Conservation (phyloP, 2,888 invertebrate genomes). For the Pseudeuparius sepicola region DNA sequence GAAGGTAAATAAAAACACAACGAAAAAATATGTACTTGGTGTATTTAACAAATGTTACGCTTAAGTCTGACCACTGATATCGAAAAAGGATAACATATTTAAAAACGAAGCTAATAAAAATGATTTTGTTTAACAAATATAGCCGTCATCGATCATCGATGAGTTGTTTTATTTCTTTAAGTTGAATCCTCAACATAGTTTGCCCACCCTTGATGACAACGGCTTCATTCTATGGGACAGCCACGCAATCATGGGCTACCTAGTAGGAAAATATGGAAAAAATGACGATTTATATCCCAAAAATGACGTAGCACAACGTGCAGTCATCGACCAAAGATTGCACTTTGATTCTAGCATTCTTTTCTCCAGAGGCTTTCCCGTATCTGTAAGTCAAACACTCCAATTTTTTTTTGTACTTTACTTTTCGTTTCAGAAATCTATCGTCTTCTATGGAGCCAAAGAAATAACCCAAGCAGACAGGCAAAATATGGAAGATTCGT, state of each 20-base stretch:
- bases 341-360: slow-evolving; percentile 44
- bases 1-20: slow-evolving; percentile 38
- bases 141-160: no score
- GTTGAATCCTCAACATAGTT: slow-evolving; percentile 47
- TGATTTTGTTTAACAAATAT: no score
- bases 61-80: no score
- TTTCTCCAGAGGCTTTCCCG: slow-evolving; percentile 32
- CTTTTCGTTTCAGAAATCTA: slow-evolving; percentile 1
- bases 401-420: slow-evolving; percentile 32
- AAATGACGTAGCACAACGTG: slow-evolving; percentile 39
- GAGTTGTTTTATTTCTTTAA: slow-evolving; percentile 30
- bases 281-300: slow-evolving; percentile 45
- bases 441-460: slow-evolving; percentile 28
- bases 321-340: slow-evolving; percentile 43
- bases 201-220: slow-evolving; percentile 47
- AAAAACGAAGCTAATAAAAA: no score
- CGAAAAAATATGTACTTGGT: no score
- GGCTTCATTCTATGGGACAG: slow-evolving; percentile 43
- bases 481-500: slow-evolving; percentile 22
- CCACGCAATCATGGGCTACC: slow-evolving; percentile 43
- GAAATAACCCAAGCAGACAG: slow-evolving; percentile 33
- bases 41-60: no score
- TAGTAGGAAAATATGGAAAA: slow-evolving; percentile 45
- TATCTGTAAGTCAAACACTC: slow-evolving; percentile 8
- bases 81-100: no score